Evolutionary conservation across 2,797 vertebrate genomes (phyloP), one percentile per base, ranked within the genome.

Genomic region (Scarus forsteni): DNA sequence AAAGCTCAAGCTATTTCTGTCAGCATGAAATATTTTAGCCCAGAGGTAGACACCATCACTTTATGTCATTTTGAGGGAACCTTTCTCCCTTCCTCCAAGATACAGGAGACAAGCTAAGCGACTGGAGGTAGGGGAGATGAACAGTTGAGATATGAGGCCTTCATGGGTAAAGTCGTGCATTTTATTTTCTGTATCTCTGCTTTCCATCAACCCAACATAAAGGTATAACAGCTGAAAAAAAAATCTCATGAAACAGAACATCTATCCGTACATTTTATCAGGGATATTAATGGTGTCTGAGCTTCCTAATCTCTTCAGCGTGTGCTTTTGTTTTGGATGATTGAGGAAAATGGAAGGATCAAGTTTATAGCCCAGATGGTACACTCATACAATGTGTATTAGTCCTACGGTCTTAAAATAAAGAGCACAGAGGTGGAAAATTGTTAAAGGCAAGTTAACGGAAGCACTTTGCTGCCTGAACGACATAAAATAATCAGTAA

Each of bases 1-100:
- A 68, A 38, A 66, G 59, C 18, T 7, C 6, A 40, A 66, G 67
- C 53, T 71, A 66, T 80, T 79, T 76, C 51, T 77, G 85, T 75
- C 64, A 74, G 63, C 49, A 63, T 67, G 53, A 83, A 67, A 66
- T 63, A 61, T 19, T 63, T 70, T 16, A 60, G 59, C 81, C 59
- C 51, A 78, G 58, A 77, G 70, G 65, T 45, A 78, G 52, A 76
- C 79, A 54, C 52, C 54, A 40, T 65, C 1, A 9, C 61, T 61
- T 70, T 45, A 57, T 66, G 65, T 64, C 62, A 75, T 53, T 69
- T 53, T 64, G 35, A 76, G 75, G 68, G 46, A 16, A 39, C 8
- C 38, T 64, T 52, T 34, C 27, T 18, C 7, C 45, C 19, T 63
- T 48, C 54, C 76, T 59, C 56, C 45, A 61, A 62, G 54, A 60